Conservation (phyloP, 1,140 invertebrate species). For the Pachypsylla venusta region DNA sequence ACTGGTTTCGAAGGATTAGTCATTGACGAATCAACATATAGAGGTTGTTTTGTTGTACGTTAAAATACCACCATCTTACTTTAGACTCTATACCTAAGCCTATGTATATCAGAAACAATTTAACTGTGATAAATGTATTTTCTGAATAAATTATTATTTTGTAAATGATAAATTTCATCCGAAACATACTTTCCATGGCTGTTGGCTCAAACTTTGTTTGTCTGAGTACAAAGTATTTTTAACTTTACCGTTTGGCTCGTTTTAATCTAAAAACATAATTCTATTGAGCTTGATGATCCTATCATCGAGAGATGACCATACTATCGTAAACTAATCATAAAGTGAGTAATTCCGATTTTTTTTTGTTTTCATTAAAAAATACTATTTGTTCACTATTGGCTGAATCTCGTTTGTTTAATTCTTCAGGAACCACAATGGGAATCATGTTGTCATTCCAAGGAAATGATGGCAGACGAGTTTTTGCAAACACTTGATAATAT, state of each 20-base stretch:
- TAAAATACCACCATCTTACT: too few species aligned
- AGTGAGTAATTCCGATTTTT: not conserved
- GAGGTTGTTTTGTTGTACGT: too few species aligned
- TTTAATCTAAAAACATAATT: not conserved
- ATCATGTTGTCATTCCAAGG: slow-evolving; percentile 37
- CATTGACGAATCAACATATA: too few species aligned
- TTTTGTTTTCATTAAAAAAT: not conserved
- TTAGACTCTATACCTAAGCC: too few species aligned
- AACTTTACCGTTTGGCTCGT: not conserved
- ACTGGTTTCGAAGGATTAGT: too few species aligned
- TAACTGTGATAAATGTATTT: too few species aligned
- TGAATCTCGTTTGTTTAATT: slow-evolving; percentile 20
- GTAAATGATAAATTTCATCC: too few species aligned
- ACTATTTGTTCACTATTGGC: not conserved
- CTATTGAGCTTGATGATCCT: not conserved
- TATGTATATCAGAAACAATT: too few species aligned
- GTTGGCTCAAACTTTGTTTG: too few species aligned
- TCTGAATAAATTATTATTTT: too few species aligned
- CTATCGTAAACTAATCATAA: not conserved
- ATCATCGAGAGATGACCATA: not conserved
- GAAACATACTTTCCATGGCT: too few species aligned
- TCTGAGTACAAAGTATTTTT: too few species aligned
- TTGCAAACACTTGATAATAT: slow-evolving; percentile 30
- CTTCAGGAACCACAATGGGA: slow-evolving; percentile 59
- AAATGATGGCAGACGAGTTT: slow-evolving; percentile 47